phyloP scores from a whole-genome alignment of 1,140 invertebrate genomes.

The Triops longicaudatus region DNA sequence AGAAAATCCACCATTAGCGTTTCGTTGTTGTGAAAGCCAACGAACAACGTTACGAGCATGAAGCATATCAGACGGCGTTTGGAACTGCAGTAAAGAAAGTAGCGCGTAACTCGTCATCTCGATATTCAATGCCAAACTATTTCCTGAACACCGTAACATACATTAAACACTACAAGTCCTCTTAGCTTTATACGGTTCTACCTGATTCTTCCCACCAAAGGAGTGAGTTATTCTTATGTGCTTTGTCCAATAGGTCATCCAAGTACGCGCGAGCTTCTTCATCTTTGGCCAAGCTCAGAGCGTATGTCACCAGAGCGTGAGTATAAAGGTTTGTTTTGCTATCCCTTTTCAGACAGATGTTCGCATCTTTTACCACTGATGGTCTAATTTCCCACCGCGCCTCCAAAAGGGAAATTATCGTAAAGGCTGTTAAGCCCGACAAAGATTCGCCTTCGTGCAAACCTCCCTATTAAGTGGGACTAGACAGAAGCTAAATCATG shows the following conservation, averaged over 20 bases:
- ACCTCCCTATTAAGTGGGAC: constrained; percentile 33
- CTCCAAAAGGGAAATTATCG: constrained; percentile 54
- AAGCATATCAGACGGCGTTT: constrained; percentile 49
- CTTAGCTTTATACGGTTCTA: background rate
- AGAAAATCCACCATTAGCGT: constrained; percentile 64
- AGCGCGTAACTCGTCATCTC: constrained; percentile 69
- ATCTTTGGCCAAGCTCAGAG: constrained; percentile 46
- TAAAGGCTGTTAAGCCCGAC: constrained; percentile 55
- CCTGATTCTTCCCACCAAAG: constrained; percentile 42
- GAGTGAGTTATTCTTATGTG: constrained; percentile 35
- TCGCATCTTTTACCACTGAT: background rate
- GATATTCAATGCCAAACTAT: constrained; percentile 45
- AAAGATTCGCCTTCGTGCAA: constrained; percentile 47
- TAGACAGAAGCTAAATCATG: background rate
- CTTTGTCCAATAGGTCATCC: constrained; percentile 29
- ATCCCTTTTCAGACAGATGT: background rate
- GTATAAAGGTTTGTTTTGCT: constrained; percentile 23
- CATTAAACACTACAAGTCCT: constrained; percentile 16
- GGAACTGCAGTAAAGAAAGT: constrained; percentile 51
- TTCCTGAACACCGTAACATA: constrained; percentile 32
- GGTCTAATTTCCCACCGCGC: constrained; percentile 34
- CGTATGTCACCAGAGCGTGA: constrained; percentile 48
- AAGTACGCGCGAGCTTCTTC: constrained; percentile 30
- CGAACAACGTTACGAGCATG: constrained; percentile 49
- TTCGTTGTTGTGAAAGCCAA: constrained; percentile 66